phyloP scores from a whole-genome alignment of 2,113 vertebrate species.

The Nestor notabilis region DNA sequence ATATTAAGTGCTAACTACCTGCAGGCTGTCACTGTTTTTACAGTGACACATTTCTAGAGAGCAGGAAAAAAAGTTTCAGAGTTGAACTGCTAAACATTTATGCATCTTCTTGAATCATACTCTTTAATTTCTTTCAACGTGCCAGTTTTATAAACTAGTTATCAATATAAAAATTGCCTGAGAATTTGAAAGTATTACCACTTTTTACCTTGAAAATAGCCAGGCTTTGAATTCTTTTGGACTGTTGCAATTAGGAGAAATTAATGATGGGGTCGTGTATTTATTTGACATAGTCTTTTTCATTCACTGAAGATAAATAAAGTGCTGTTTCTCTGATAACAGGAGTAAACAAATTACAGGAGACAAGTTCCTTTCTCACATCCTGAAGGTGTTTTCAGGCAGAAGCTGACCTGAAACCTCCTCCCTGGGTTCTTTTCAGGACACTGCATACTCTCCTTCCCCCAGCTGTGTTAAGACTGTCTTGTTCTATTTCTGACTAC shows the following conservation, averaged over 20 bases:
- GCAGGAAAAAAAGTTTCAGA: background rate
- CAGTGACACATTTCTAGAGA: background rate
- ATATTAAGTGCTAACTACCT: background rate
- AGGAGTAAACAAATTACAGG: background rate
- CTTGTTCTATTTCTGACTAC: background rate
- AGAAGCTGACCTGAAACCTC: background rate
- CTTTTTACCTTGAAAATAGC: background rate
- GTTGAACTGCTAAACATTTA: background rate
- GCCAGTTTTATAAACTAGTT: background rate
- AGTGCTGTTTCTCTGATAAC: background rate
- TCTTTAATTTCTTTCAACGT: background rate
- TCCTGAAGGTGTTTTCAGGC: background rate
- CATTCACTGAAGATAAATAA: background rate
- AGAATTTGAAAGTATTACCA: background rate
- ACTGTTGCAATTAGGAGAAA: background rate
- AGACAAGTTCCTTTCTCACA: background rate
- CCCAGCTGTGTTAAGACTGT: background rate
- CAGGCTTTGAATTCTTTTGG: background rate
- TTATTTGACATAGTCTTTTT: background rate
- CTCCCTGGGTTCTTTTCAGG: background rate
- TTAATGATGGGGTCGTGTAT: background rate
- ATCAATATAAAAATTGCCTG: background rate
- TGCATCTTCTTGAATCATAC: background rate
- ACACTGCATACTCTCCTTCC: background rate
- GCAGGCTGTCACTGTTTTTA: background rate